These are phyloP conservation scores for Onthophagus taurus DNA, from an alignment of 1,140 invertebrate species.

Conservation along the genomic window DNA sequence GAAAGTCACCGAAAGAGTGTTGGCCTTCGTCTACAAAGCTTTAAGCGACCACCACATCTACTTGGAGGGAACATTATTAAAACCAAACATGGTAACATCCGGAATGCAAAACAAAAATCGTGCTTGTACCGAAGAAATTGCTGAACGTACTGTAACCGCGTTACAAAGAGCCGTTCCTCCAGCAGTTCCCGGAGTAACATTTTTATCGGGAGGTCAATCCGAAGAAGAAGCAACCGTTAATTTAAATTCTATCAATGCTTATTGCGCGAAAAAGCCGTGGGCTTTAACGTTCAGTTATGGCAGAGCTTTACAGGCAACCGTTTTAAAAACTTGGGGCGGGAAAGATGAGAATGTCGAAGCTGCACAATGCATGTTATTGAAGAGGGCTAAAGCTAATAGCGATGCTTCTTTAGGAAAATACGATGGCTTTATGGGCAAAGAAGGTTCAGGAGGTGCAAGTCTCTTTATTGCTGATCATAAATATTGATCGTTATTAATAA, in stretches of 20 bases:
- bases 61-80: constrained; percentile 90
- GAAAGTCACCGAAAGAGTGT: constrained; percentile 86
- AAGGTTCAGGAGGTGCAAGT: neutral
- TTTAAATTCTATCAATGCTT: constrained; percentile 85
- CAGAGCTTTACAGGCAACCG: constrained; percentile 75
- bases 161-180: constrained; percentile 78
- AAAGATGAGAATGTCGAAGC: constrained; percentile 70
- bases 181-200: constrained; percentile 80
- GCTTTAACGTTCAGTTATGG: constrained; percentile 90
- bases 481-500: too few relatives aligned
- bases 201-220: constrained; percentile 90
- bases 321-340: constrained; percentile 81
- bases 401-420: neutral
- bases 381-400: constrained; percentile 66
- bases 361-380: constrained; percentile 78
- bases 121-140: constrained; percentile 64
- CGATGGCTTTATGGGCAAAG: too few relatives aligned
- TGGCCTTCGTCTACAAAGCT: constrained; percentile 90
- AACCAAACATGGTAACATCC: constrained; percentile 87
- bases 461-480: neutral
- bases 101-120: constrained; percentile 59
- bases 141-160: constrained; percentile 76
- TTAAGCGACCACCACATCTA: constrained; percentile 92
- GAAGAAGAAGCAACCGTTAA: constrained; percentile 93
- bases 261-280: constrained; percentile 76